These are phyloP conservation scores for Caenorhabditis uteleia DNA, from an alignment of 2,888 invertebrate genomes.

Conservation along the genomic window DNA sequence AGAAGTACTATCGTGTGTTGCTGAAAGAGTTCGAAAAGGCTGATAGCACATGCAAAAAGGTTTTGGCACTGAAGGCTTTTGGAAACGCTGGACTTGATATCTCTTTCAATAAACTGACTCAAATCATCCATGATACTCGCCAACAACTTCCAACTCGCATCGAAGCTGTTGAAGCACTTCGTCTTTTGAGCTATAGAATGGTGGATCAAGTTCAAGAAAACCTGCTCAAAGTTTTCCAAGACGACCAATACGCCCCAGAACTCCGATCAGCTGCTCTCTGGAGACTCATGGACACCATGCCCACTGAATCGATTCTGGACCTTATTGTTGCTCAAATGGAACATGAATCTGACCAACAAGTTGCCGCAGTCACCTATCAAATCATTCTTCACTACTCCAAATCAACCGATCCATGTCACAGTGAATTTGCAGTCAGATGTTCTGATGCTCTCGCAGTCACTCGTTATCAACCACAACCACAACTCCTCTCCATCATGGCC, in stretches of 20 bases:
- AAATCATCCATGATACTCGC: conserved; percentile 53
- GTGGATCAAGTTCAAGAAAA: conserved; percentile 42
- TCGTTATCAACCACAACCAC: conserved; percentile 32
- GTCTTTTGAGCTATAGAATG: conserved; percentile 41
- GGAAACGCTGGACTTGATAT: conserved; percentile 64
- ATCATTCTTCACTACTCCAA: conserved; percentile 44
- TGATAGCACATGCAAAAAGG: conserved; percentile 52
- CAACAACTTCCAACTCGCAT: conserved; percentile 50
- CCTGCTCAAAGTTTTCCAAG: conserved; percentile 61
- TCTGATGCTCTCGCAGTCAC: too few species aligned
- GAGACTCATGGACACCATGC: conserved; percentile 53
- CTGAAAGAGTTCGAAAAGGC: conserved; percentile 38
- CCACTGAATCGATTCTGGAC: conserved; percentile 50
- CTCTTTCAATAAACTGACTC: conserved; percentile 54
- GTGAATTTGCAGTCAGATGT: conserved; percentile 31
- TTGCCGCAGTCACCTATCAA: conserved; percentile 53
- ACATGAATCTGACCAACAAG: conserved; percentile 52
- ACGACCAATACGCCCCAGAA: conserved; percentile 54
- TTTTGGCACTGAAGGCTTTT: conserved; percentile 62
- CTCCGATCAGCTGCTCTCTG: conserved; percentile 58
- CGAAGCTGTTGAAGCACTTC: conserved; percentile 63
- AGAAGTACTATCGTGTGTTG: conserved; percentile 45
- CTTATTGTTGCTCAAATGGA: conserved; percentile 50
- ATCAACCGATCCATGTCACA: conserved; percentile 50
- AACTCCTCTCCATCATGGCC: conserved; percentile 24